Evolutionary conservation across 2,113 vertebrate genomes (phyloP), one percentile per base, ranked within the genome.

Genomic region (Anthoscopus minutus): DNA sequence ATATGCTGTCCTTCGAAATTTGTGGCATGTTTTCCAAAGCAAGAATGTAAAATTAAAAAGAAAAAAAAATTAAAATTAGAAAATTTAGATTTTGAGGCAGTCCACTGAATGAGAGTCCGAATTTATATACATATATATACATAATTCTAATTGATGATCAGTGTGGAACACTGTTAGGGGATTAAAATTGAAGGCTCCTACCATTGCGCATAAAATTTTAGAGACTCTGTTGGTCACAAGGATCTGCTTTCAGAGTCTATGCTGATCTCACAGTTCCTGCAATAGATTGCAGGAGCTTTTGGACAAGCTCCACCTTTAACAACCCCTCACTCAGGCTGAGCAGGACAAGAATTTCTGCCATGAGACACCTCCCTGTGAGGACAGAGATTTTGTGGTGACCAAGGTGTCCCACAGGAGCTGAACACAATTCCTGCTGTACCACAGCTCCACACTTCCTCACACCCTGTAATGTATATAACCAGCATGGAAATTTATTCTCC

Each of bases 141-240:
- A 53, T 40, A 27, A 61, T 21, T 44, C 14, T 54, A 48, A 78
- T 40, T 58, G 21, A 85, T 1, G 3, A 44, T 27, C 37, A 54
- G 12, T 2, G 23, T 3, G 11, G 14, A 69, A 23, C 4, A 35
- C 22, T 3, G 13, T 48, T 30, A 51, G 25, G 20, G 15, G 40
- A 64, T 60, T 38, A 42, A 53, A 88, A 21, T 23, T 13, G 5
- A 21, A 50, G 54, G 37, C 31, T 71, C 47, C 51, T 9, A 3
- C 11, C 0, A 0, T 0, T 21, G 8, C 3, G 35, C 20, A 8
- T 15, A 15, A 72, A 30, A 47, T 7, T 44, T 53, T 1, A 5
- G 37, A 17, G 25, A 18, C 35, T 70, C 20, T 37, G 31, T 6
- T 21, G 67, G 31, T 25, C 31, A 5, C 3, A 19, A 35, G 4